Conservation (phyloP, 2,797 vertebrate genomes). For the Muscicapa comitata region DNA sequence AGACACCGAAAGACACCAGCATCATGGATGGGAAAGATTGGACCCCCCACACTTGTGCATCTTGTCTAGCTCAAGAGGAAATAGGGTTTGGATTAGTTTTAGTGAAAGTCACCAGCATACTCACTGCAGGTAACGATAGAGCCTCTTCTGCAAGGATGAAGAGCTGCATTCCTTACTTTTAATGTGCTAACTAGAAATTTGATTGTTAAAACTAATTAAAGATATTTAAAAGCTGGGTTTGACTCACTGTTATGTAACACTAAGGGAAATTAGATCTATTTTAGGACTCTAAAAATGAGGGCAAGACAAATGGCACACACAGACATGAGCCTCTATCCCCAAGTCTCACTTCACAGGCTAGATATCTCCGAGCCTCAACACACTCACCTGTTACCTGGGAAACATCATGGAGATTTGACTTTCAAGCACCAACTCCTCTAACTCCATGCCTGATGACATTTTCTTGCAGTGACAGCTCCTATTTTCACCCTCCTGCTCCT, state of each 20-base stretch:
- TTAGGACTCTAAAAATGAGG: not conserved
- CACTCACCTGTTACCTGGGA: not conserved
- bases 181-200: not conserved
- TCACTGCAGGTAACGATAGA: not conserved
- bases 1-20: not conserved
- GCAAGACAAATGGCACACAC: not conserved
- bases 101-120: not conserved
- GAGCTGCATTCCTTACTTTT: not conserved
- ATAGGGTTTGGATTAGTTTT: not conserved
- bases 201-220: not conserved
- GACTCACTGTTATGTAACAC: not conserved
- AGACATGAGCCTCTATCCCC: not conserved
- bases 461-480: not conserved
- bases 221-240: not conserved
- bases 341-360: not conserved
- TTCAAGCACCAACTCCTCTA: not conserved
- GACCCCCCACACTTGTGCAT: not conserved
- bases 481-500: not conserved
- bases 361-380: not conserved
- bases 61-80: not conserved
- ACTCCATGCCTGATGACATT: not conserved
- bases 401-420: not conserved
- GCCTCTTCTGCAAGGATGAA: not conserved
- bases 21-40: not conserved
- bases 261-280: not conserved